A percentile compares a stretch with the other conserved stretches of the same genome.
Conservation (phyloP, 1,140 invertebrate species). For the Eciton burchellii region DNA sequence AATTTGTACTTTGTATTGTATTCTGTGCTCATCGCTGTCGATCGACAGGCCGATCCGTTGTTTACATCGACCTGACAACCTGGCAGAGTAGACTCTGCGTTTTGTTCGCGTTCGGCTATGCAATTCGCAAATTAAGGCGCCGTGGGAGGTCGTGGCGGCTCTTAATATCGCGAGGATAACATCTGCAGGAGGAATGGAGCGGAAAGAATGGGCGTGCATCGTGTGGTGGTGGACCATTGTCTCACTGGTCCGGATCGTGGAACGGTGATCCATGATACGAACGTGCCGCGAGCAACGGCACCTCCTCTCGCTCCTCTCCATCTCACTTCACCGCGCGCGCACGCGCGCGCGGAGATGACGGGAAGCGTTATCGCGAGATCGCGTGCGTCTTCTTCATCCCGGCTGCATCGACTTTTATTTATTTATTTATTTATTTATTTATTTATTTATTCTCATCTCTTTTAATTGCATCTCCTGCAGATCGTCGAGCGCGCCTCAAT, state of each 20-base stretch:
- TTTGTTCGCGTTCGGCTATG: conserved; percentile 2
- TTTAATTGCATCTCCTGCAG: conserved; percentile 16
- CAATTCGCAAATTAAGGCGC: not conserved
- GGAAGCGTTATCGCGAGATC: conserved; percentile 63
- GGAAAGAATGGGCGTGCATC: conserved; percentile 36
- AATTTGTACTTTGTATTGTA: too few relatives aligned
- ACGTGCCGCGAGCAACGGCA: conserved; percentile 57
- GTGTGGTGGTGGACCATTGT: conserved; percentile 63
- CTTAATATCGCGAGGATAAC: conserved; percentile 55
- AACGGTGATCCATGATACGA: conserved; percentile 65
- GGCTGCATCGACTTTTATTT: too few relatives aligned
- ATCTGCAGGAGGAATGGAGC: not conserved
- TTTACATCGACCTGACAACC: too few relatives aligned
- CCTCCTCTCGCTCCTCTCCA: not conserved
- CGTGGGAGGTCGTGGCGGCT: conserved; percentile 19
- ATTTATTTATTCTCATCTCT: too few relatives aligned
- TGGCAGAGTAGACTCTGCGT: not conserved
- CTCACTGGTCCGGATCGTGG: conserved; percentile 51
- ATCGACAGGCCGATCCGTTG: too few relatives aligned
- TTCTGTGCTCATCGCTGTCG: too few relatives aligned
- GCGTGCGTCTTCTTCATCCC: too few relatives aligned
- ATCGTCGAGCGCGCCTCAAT: not conserved
- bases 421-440: too few relatives aligned
- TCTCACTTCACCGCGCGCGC: conserved; percentile 20
- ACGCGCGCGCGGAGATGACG: conserved; percentile 46